phyloP scores from a whole-genome alignment of 2,888 invertebrate genomes.

The Anagyrus pseudococci region DNA sequence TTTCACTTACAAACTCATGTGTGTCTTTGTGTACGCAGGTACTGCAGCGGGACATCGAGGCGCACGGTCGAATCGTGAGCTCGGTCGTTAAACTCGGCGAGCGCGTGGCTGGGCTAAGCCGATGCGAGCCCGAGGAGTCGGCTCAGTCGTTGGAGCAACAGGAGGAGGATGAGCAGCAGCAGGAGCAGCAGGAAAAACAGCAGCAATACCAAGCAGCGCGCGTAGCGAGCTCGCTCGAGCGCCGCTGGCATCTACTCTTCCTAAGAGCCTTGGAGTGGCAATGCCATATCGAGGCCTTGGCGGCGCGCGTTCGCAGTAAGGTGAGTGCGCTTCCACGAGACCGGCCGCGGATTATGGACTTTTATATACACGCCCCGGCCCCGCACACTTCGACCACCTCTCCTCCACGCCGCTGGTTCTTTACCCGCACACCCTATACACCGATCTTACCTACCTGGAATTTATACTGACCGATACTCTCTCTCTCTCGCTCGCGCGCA shows the following conservation, averaged over 20 bases:
- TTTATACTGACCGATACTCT: no score
- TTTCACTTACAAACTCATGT: neutral
- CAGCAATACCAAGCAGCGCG: conserved; percentile 59
- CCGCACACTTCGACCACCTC: no score
- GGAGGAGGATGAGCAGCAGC: conserved; percentile 45
- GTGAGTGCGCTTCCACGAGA: no score
- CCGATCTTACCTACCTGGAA: no score
- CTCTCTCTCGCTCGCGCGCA: no score
- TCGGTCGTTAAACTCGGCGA: conserved; percentile 79
- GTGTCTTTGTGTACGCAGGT: conserved; percentile 68
- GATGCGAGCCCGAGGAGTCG: conserved; percentile 39
- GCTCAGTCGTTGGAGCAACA: no score
- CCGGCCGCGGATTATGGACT: no score
- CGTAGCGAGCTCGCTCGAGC: conserved; percentile 77
- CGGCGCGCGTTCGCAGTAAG: conserved; percentile 72
- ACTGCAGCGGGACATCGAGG: conserved; percentile 92
- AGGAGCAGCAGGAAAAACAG: conserved; percentile 46
- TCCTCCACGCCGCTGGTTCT: no score
- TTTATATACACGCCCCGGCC: no score
- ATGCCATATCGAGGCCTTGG: conserved; percentile 85
- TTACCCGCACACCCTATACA: no score
- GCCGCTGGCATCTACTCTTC: conserved; percentile 90
- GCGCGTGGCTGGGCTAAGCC: conserved; percentile 60
- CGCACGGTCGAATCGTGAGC: conserved; percentile 84
- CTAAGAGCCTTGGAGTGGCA: conserved; percentile 91